These are phyloP conservation scores for Yponomeuta cagnagella DNA, from an alignment of 2,888 invertebrate species.

Conservation along the genomic window DNA sequence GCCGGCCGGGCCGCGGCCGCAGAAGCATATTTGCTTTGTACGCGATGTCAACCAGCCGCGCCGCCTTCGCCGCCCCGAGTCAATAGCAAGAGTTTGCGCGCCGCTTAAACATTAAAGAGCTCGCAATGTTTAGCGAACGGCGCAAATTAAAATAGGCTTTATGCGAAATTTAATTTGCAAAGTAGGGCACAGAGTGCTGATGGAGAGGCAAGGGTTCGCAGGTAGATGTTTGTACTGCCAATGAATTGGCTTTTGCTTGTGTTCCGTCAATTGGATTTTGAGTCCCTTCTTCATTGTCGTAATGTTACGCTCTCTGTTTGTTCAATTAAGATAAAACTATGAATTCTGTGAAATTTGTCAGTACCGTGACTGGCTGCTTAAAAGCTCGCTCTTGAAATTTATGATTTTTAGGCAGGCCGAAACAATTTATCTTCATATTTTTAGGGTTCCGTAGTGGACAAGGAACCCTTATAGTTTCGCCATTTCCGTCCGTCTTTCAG, in stretches of 20 bases:
- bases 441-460: too few species aligned
- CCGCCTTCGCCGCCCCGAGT: constrained; percentile 42
- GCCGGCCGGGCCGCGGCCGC: constrained; percentile 33
- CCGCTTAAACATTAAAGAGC: constrained; percentile 70
- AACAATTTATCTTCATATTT: too few species aligned
- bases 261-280: constrained; percentile 14
- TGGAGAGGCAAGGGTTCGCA: constrained; percentile 33
- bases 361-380: too few species aligned
- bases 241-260: constrained; percentile 65
- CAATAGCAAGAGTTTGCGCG: constrained; percentile 53
- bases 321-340: background rate
- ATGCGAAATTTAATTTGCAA: constrained; percentile 72
- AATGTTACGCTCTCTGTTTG: background rate
- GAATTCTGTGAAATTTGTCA: too few species aligned
- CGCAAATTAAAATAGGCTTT: constrained; percentile 75
- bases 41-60: constrained; percentile 53
- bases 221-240: constrained; percentile 64
- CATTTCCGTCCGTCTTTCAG: too few species aligned
- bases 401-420: too few species aligned
- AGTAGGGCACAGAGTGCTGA: constrained; percentile 54
- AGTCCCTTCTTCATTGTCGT: constrained; percentile 1
- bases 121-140: constrained; percentile 64
- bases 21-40: constrained; percentile 67
- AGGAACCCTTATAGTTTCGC: too few species aligned
- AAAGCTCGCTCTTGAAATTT: too few species aligned